Conservation (phyloP, 2,113 vertebrate species). For the Scatophagus argus region DNA sequence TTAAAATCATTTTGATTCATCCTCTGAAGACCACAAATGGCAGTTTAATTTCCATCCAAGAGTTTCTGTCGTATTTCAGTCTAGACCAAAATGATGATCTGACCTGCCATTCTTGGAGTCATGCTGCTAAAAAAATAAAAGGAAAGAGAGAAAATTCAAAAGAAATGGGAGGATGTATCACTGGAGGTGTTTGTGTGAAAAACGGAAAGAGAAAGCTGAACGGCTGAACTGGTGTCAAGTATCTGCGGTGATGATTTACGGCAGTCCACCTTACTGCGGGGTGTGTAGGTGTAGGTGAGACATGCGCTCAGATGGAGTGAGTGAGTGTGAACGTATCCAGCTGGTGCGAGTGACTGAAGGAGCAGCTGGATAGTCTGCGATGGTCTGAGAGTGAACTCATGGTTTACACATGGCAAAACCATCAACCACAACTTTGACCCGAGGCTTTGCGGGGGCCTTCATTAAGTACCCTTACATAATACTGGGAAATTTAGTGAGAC, state of each 20-base stretch:
- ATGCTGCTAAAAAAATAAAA: neutral
- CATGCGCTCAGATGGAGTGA: constrained; percentile 26
- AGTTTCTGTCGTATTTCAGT: too few species aligned
- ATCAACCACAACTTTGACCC: constrained; percentile 48
- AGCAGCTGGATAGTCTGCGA: constrained; percentile 64
- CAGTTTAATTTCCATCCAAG: too few species aligned
- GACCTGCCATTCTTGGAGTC: neutral
- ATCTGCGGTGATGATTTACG: constrained; percentile 44
- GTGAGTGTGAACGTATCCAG: constrained; percentile 58
- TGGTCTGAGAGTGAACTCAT: constrained; percentile 61
- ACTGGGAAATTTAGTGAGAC: constrained; percentile 37
- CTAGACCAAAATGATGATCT: neutral
- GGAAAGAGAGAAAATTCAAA: neutral
- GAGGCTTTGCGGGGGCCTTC: constrained; percentile 38
- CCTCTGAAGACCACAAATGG: neutral
- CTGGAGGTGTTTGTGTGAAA: constrained; percentile 5
- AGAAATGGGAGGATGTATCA: constrained; percentile 11
- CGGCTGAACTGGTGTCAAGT: constrained; percentile 25
- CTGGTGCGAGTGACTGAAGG: constrained; percentile 53
- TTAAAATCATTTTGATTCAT: neutral
- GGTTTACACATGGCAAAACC: constrained; percentile 67
- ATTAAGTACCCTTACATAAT: constrained; percentile 43
- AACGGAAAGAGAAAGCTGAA: constrained; percentile 7
- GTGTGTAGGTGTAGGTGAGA: constrained; percentile 57
- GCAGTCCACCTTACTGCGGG: constrained; percentile 16